These are phyloP conservation scores for Limnodromus scolopaceus DNA, from an alignment of 2,797 vertebrate genomes.

Conservation along the genomic window DNA sequence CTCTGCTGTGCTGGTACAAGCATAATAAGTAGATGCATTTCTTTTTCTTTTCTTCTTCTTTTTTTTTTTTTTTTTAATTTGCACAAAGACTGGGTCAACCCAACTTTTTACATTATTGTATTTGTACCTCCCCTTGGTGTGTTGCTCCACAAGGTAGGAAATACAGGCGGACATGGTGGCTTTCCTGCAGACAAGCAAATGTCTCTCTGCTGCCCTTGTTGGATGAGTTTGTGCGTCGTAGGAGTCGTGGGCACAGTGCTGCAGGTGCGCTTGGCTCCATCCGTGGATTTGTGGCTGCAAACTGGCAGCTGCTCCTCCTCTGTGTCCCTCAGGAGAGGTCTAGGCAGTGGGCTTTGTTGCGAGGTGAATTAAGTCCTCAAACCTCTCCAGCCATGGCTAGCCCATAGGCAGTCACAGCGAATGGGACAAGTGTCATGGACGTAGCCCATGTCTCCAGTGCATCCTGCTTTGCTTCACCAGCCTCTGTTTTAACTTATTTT, in stretches of 20 bases:
- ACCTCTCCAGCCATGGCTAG: not conserved
- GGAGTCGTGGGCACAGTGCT: not conserved
- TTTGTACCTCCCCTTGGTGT: not conserved
- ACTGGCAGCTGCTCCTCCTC: not conserved
- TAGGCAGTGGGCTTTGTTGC: not conserved
- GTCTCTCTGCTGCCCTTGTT: not conserved
- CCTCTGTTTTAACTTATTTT: not conserved
- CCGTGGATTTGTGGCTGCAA: not conserved
- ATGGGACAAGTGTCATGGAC: not conserved
- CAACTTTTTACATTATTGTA: not conserved
- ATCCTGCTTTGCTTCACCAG: not conserved
- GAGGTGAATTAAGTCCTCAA: not conserved
- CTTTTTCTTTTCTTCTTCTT: too few species aligned
- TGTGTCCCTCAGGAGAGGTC: not conserved
- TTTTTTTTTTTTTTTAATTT: not conserved
- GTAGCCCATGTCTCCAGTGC: not conserved
- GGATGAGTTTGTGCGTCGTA: not conserved
- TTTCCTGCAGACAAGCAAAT: not conserved
- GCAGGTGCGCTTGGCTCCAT: not conserved
- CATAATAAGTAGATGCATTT: not conserved
- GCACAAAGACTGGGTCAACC: not conserved
- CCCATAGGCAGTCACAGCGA: not conserved
- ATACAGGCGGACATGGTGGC: not conserved
- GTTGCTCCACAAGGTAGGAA: not conserved
- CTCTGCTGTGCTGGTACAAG: not conserved